Percentiles rank a stretch among this genome's conserved stretches.
Evolutionary conservation across 2,888 invertebrate genomes (phyloP).

Genomic region (Calliscelio sp.): DNA sequence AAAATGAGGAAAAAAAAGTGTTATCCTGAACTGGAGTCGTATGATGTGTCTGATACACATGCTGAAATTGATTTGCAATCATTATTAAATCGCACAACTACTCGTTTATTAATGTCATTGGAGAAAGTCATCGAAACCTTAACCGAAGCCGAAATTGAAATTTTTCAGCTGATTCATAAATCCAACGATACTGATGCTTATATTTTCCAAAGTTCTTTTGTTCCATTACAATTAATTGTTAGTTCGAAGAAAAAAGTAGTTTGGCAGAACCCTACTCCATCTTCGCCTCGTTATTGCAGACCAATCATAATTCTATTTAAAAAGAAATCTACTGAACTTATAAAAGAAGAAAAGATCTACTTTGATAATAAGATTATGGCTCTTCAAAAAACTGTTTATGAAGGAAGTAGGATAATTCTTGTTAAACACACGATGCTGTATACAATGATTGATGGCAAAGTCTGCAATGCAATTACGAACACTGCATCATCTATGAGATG

Average conservation of each 20-base stretch:
- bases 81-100: not conserved
- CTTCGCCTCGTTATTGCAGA: conserved; percentile 77
- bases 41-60: not conserved
- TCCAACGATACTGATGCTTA: conserved; percentile 73
- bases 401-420: not conserved
- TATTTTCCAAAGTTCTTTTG: conserved; percentile 78
- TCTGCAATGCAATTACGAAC: conserved; percentile 80
- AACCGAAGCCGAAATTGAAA: too few species aligned
- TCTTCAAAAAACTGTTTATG: not conserved
- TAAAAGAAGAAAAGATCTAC: conserved; percentile 60
- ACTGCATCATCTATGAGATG: conserved; percentile 80
- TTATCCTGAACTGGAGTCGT: not conserved
- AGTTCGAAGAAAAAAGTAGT: conserved; percentile 67
- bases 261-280: conserved; percentile 79
- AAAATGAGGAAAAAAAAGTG: not conserved
- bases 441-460: conserved; percentile 80
- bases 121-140: too few species aligned
- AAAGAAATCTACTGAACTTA: conserved; percentile 68
- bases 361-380: conserved; percentile 1
- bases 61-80: conserved; percentile 12
- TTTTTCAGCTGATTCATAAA: too few species aligned
- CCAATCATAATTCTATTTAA: conserved; percentile 73
- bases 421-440: conserved; percentile 76
- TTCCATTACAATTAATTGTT: conserved; percentile 42
- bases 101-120: not conserved